phyloP scores from a whole-genome alignment of 1,140 invertebrate genomes.

The Bombus waltoni region DNA sequence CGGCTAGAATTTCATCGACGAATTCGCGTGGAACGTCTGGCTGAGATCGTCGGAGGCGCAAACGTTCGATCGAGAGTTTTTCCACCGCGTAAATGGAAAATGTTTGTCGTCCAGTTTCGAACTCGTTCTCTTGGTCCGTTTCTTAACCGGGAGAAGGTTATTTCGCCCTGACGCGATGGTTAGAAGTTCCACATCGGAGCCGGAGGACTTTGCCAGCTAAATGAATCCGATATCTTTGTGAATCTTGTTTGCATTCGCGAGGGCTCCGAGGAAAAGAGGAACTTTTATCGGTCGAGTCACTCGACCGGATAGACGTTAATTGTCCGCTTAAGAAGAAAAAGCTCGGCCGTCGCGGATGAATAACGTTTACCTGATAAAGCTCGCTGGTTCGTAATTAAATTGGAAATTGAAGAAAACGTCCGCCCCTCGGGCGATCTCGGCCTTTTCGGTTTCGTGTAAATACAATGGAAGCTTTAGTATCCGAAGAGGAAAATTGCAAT shows the following conservation, averaged over 20 bases:
- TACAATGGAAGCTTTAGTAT: neutral
- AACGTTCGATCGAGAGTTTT: neutral
- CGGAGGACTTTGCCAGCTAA: neutral
- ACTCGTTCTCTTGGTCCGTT: neutral
- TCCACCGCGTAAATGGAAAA: slow-evolving; percentile 13
- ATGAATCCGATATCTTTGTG: slow-evolving; percentile 24
- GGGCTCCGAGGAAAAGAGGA: neutral
- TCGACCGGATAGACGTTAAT: neutral
- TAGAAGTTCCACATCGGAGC: neutral
- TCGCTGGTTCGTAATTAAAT: neutral
- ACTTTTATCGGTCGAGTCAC: neutral
- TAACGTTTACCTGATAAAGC: neutral
- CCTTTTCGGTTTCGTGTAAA: neutral
- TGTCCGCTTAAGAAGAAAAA: neutral
- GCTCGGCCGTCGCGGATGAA: neutral
- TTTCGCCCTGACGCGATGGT: neutral
- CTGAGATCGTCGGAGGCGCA: slow-evolving; percentile 16
- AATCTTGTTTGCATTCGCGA: slow-evolving; percentile 31
- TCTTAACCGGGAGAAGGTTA: neutral
- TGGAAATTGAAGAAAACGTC: neutral
- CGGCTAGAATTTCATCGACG: too few species aligned
- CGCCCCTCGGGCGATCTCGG: neutral
- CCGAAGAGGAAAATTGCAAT: too few species aligned
- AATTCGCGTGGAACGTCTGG: neutral
- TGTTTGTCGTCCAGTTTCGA: neutral